These are phyloP conservation scores for Colinus virginianus DNA, from an alignment of 2,113 vertebrate species.

Conservation along the genomic window DNA sequence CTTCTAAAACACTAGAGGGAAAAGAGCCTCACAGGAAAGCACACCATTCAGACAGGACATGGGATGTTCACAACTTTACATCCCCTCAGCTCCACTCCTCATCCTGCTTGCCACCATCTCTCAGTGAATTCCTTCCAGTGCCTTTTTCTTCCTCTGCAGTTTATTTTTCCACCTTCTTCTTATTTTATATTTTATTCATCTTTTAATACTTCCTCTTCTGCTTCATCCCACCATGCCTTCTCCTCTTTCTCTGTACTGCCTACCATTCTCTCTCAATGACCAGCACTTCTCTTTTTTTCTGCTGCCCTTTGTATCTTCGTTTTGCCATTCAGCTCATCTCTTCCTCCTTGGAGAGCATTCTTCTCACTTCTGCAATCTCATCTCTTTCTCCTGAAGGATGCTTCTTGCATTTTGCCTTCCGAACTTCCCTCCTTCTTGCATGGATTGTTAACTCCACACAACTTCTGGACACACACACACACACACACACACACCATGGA, in stretches of 20 bases:
- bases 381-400: not conserved
- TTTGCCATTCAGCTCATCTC: not conserved
- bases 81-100: not conserved
- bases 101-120: not conserved
- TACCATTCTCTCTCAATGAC: not conserved
- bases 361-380: not conserved
- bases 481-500: not conserved
- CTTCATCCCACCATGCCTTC: not conserved
- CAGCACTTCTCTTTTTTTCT: not conserved
- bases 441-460: not conserved
- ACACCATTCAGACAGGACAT: not conserved
- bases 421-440: too few relatives aligned
- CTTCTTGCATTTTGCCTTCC: not conserved
- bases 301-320: not conserved
- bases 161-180: not conserved
- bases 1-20: not conserved
- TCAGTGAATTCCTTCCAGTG: not conserved
- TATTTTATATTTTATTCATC: not conserved
- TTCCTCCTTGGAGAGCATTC: not conserved
- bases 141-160: not conserved
- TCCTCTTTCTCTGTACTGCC: not conserved
- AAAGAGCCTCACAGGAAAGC: not conserved
- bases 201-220: not conserved
- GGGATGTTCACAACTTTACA: not conserved
- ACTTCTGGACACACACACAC: not conserved